phyloP scores from a whole-genome alignment of 2,888 invertebrate genomes.

The Atherix ibis region DNA sequence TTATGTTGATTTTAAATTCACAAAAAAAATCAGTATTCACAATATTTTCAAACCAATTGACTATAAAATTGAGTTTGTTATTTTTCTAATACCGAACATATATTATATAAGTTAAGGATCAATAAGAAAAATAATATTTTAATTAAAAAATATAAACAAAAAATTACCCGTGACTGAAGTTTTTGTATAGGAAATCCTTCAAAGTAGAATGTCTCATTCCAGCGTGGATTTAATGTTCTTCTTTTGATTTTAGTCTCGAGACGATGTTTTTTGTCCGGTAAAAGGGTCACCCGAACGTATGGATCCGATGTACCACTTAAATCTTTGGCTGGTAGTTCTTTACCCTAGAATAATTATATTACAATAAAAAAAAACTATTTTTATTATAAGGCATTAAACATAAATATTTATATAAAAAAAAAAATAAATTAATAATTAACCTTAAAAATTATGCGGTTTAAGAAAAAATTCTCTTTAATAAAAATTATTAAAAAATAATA shows the following conservation, averaged over 20 bases:
- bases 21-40: no score
- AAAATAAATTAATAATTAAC: not conserved
- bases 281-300: constrained; percentile 73
- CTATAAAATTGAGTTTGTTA: no score
- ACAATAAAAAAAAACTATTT: no score
- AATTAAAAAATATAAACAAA: no score
- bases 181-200: constrained; percentile 91
- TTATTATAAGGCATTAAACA: not conserved
- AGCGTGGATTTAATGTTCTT: constrained; percentile 75
- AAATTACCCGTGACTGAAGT: constrained; percentile 69
- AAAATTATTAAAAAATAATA: not conserved
- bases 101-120: no score
- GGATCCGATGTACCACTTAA: constrained; percentile 85
- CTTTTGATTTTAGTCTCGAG: constrained; percentile 86
- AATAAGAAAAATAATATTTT: no score
- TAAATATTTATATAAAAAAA: constrained; percentile 1
- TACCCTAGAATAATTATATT: constrained; percentile 62
- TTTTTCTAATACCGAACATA: no score
- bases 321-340: constrained; percentile 87
- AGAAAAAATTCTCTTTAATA: not conserved
- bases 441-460: no score
- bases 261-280: constrained; percentile 84
- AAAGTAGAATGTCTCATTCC: constrained; percentile 91
- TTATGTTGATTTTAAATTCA: no score
- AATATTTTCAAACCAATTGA: no score